phyloP scores from a whole-genome alignment of 2,888 invertebrate species.

The Tuberolachnus salignus region DNA sequence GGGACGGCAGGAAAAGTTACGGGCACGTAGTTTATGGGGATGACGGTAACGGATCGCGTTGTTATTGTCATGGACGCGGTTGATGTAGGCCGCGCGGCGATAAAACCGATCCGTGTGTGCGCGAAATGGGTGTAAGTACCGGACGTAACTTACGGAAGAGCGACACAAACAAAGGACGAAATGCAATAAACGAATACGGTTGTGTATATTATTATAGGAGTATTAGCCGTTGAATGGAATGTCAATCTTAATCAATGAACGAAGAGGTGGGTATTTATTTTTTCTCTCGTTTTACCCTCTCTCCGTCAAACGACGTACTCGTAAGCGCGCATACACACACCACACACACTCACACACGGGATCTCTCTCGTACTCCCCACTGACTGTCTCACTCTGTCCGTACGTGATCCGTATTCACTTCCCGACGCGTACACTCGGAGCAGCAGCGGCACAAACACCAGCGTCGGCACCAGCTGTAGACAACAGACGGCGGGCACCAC shows the following conservation, averaged over 20 bases:
- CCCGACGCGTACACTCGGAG: constrained; percentile 11
- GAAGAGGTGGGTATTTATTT: constrained; percentile 20
- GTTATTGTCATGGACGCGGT: constrained; percentile 49
- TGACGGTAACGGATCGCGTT: constrained; percentile 6
- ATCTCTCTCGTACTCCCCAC: background rate
- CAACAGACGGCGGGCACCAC: background rate
- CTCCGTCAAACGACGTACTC: background rate
- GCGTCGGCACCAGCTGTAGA: too few relatives aligned
- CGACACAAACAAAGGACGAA: constrained; percentile 17
- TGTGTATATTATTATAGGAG: background rate
- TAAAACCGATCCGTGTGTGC: background rate
- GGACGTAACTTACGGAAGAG: constrained; percentile 10
- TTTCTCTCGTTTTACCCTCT: constrained; percentile 11
- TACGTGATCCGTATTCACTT: constrained; percentile 10
- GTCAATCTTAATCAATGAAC: constrained; percentile 56
- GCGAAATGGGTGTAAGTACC: background rate
- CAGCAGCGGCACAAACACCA: background rate
- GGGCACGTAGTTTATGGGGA: background rate
- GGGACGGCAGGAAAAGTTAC: background rate
- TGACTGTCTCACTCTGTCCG: background rate
- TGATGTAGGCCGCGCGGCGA: constrained; percentile 4
- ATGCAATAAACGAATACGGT: background rate
- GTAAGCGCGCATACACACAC: background rate
- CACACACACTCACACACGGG: background rate
- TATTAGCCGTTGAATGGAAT: constrained; percentile 44